phyloP scores from a whole-genome alignment of 2,888 invertebrate genomes.

The Eupithecia tripunctaria region DNA sequence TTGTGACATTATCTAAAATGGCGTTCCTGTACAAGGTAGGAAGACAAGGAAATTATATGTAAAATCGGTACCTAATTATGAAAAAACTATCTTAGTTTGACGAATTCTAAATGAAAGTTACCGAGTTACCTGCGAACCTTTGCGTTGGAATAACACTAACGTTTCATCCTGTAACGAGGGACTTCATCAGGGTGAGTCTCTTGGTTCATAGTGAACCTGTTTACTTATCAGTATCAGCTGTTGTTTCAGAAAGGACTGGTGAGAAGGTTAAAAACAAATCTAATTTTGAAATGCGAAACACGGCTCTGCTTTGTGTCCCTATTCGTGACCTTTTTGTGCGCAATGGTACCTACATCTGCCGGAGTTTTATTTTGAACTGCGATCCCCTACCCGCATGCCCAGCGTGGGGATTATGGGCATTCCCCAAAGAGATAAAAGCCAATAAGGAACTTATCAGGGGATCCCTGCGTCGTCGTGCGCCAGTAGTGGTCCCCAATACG shows the following conservation, averaged over 20 bases:
- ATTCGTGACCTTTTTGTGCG: background rate
- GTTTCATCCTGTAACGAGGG: background rate
- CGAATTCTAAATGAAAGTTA: background rate
- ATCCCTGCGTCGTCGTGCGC: too few species aligned
- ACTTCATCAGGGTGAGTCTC: background rate
- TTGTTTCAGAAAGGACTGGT: background rate
- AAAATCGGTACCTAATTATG: too few species aligned
- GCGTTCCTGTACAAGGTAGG: conserved; percentile 74
- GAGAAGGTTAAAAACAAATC: too few species aligned
- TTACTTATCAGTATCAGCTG: background rate
- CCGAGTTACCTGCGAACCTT: background rate
- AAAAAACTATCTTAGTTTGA: background rate
- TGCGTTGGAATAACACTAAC: background rate
- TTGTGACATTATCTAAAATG: conserved; percentile 57
- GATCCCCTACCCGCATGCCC: too few species aligned
- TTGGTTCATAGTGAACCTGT: background rate
- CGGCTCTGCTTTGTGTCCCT: background rate
- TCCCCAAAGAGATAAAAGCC: too few species aligned
- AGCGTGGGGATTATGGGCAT: too few species aligned
- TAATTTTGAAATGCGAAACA: too few species aligned
- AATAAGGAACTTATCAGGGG: too few species aligned
- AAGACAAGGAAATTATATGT: background rate
- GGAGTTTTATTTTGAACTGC: too few species aligned
- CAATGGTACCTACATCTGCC: too few species aligned
- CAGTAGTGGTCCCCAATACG: too few species aligned